Conservation (phyloP, 2,113 vertebrate genomes). For the Poecilia latipinna region DNA sequence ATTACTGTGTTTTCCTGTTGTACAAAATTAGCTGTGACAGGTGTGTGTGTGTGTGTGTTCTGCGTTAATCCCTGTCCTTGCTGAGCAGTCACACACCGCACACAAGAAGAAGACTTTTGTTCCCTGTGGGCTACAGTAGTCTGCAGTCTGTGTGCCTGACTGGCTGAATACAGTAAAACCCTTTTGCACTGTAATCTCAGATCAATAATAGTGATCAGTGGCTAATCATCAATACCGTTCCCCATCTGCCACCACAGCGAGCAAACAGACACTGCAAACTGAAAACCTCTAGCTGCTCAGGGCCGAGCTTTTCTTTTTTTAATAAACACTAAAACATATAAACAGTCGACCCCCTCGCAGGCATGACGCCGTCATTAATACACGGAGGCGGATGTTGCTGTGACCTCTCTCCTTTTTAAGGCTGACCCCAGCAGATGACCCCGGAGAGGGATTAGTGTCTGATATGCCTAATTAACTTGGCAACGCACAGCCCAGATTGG, state of each 20-base stretch:
- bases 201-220: constrained; percentile 71
- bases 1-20: neutral
- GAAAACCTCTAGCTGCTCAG: neutral
- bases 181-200: constrained; percentile 64
- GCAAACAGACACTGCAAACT: constrained; percentile 30
- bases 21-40: neutral
- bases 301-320: neutral
- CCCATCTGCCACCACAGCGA: constrained; percentile 59
- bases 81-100: constrained; percentile 59
- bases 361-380: constrained; percentile 65
- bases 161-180: constrained; percentile 66
- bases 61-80: constrained; percentile 70
- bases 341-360: constrained; percentile 14
- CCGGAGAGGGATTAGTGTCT: constrained; percentile 74
- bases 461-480: constrained; percentile 68
- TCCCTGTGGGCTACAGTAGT: constrained; percentile 72
- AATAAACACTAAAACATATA: neutral
- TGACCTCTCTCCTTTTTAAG: constrained; percentile 74
- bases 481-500: constrained; percentile 36
- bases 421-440: constrained; percentile 70
- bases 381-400: constrained; percentile 68
- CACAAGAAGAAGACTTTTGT: constrained; percentile 29
- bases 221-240: constrained; percentile 57
- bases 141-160: constrained; percentile 47
- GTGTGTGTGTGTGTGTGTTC: neutral